phyloP scores from a whole-genome alignment of 2,113 vertebrate genomes.

The Tretioscincus oriximinensis region DNA sequence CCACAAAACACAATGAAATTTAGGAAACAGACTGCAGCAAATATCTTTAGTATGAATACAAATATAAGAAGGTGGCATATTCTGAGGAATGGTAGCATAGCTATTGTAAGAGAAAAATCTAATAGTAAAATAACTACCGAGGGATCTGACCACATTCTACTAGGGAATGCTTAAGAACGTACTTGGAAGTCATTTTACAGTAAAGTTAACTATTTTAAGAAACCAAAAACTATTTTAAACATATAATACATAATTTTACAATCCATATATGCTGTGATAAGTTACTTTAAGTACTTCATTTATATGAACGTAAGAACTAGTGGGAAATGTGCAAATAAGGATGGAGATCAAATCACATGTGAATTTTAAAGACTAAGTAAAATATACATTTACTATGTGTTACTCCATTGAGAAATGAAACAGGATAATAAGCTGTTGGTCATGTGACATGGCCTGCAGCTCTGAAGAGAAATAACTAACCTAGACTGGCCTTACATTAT shows the following conservation, averaged over 20 bases:
- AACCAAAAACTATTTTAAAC: slow-evolving; percentile 66
- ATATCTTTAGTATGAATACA: slow-evolving; percentile 77
- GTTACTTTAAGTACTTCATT: slow-evolving; percentile 70
- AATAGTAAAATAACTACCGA: slow-evolving; percentile 68
- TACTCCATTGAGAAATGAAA: slow-evolving; percentile 51
- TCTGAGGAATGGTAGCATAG: slow-evolving; percentile 64
- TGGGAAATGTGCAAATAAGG: slow-evolving; percentile 60
- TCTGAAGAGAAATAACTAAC: slow-evolving; percentile 7
- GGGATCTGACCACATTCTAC: slow-evolving; percentile 69
- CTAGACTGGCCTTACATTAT: slow-evolving; percentile 36
- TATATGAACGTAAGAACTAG: slow-evolving; percentile 71
- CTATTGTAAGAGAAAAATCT: slow-evolving; percentile 68
- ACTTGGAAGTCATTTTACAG: slow-evolving; percentile 71
- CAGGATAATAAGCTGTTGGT: slow-evolving; percentile 8
- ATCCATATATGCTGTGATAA: slow-evolving; percentile 65
- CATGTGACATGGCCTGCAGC: slow-evolving; percentile 35
- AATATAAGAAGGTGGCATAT: slow-evolving; percentile 71
- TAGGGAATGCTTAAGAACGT: slow-evolving; percentile 75
- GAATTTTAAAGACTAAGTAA: slow-evolving; percentile 65
- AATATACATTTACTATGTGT: slow-evolving; percentile 57
- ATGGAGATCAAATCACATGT: slow-evolving; percentile 47
- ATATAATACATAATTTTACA: slow-evolving; percentile 76
- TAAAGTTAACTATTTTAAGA: slow-evolving; percentile 69
- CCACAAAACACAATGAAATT: slow-evolving; percentile 21
- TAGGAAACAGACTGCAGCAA: slow-evolving; percentile 60